Evolutionary conservation across 2,113 vertebrate species (phyloP).

Genomic region (Candoia aspera): DNA sequence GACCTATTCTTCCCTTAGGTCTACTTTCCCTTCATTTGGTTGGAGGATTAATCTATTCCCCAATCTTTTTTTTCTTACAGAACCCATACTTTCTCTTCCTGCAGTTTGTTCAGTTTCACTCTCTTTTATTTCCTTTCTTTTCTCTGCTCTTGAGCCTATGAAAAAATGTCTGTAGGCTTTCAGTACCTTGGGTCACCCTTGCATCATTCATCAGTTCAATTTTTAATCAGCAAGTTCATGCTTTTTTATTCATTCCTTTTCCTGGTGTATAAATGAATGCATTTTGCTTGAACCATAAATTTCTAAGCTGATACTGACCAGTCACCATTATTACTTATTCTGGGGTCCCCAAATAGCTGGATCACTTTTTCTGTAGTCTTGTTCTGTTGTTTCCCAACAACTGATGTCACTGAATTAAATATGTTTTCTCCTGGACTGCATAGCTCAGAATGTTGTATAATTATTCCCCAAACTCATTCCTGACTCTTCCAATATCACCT

Average conservation of each 20-base stretch:
- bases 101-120: neutral
- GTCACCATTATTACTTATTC: neutral
- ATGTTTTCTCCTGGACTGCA: neutral
- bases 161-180: neutral
- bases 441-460: neutral
- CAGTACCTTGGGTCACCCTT: neutral
- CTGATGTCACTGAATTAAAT: neutral
- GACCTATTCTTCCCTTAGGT: neutral
- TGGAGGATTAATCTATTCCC: neutral
- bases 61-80: neutral
- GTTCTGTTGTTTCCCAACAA: neutral
- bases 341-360: neutral
- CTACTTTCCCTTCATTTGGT: neutral
- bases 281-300: neutral
- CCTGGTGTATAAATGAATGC: too few species aligned
- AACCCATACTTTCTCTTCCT: neutral
- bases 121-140: neutral
- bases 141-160: neutral
- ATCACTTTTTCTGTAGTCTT: neutral
- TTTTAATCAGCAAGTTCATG: too few species aligned
- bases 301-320: neutral
- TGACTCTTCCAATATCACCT: neutral
- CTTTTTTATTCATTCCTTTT: too few species aligned
- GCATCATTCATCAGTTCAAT: too few species aligned
- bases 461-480: neutral